Conservation (phyloP, 2,797 vertebrate genomes). For the Hydrophis major region DNA sequence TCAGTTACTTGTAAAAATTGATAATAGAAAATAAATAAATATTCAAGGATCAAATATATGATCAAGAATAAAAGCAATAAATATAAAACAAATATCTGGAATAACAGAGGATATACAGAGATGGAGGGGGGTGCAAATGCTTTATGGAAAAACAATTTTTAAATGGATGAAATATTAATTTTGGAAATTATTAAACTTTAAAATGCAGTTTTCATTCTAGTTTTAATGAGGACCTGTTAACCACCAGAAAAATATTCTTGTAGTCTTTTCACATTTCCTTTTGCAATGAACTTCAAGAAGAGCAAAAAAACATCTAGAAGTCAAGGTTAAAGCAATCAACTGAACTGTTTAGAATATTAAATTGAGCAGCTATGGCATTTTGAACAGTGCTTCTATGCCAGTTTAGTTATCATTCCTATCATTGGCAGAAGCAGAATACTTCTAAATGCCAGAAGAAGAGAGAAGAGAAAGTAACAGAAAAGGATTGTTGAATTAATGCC, state of each 20-base stretch:
- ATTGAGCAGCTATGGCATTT: conserved; percentile 22
- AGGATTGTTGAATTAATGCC: neutral
- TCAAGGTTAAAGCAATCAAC: conserved; percentile 33
- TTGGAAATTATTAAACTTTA: conserved; percentile 23
- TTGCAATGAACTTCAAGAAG: conserved; percentile 16
- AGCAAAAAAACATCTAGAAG: conserved; percentile 15
- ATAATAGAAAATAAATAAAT: neutral
- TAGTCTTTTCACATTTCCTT: conserved; percentile 21
- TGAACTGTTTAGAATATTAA: conserved; percentile 34
- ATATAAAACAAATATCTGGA: neutral
- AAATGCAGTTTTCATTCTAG: neutral
- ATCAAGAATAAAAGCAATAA: neutral
- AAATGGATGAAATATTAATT: conserved; percentile 8
- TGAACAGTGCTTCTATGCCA: conserved; percentile 14
- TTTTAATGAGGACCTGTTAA: conserved; percentile 23
- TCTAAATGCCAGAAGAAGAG: neutral
- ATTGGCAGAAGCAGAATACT: conserved; percentile 17
- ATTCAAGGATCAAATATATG: neutral
- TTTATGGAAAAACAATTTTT: conserved; percentile 10
- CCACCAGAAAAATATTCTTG: conserved; percentile 13
- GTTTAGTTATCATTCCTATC: conserved; percentile 18
- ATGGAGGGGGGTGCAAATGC: neutral
- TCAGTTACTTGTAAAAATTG: neutral
- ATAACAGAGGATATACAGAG: neutral
- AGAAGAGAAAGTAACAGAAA: neutral